Conservation (phyloP, 2,797 vertebrate genomes). For the Pangasius djambal region DNA sequence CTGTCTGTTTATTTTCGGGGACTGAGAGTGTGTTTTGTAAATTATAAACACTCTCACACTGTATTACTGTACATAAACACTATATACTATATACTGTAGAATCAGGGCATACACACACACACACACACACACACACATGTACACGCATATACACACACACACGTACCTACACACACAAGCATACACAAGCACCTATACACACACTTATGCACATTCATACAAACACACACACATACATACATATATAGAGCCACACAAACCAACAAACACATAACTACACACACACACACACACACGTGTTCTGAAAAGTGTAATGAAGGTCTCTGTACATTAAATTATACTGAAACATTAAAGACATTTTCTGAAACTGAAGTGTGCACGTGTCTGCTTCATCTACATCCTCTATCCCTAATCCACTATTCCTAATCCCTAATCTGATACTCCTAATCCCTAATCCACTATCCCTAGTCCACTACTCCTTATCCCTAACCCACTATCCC, state of each 20-base stretch:
- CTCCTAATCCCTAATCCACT: neutral
- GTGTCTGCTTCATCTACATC: neutral
- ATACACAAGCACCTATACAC: neutral
- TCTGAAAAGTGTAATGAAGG: neutral
- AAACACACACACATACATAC: neutral
- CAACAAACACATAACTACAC: too few species aligned
- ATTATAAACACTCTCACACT: conserved; percentile 15
- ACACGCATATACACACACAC: neutral
- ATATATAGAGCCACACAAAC: too few species aligned
- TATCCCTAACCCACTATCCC: neutral
- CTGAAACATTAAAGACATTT: conserved; percentile 37
- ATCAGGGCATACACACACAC: conserved; percentile 24
- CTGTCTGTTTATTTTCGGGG: neutral
- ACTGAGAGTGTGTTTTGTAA: conserved; percentile 26
- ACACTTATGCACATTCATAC: neutral
- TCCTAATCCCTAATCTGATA: neutral
- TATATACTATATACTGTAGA: conserved; percentile 9
- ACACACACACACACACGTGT: conserved; percentile 7
- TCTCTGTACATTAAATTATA: conserved; percentile 21
- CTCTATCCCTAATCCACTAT: neutral
- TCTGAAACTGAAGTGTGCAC: neutral
- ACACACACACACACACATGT: neutral
- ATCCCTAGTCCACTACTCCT: neutral
- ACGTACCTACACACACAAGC: neutral
- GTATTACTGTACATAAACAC: conserved; percentile 42